Evolutionary conservation across 2,888 invertebrate genomes (phyloP).

Genomic region (Cerceris ruficornis): DNA sequence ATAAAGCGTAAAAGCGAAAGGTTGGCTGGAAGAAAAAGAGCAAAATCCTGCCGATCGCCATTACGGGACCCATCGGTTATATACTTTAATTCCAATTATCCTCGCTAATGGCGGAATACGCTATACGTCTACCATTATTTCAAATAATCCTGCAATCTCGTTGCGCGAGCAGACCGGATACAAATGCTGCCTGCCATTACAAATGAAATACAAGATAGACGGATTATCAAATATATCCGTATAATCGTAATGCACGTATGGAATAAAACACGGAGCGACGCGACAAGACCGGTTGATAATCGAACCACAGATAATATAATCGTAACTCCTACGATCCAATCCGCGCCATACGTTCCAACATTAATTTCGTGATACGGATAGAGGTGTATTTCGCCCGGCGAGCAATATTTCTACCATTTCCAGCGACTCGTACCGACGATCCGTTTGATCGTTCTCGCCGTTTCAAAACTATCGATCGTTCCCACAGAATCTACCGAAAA

Average conservation of each 20-base stretch:
- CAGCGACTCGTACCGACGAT: not conserved
- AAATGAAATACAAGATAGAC: conserved; percentile 38
- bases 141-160: conserved; percentile 22
- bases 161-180: conserved; percentile 18
- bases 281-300: not conserved
- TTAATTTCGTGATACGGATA: not conserved
- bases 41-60: too few species aligned
- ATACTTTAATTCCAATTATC: too few species aligned
- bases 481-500: not conserved
- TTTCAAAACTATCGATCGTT: not conserved
- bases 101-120: too few species aligned
- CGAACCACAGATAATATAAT: conserved; percentile 32
- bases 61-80: too few species aligned
- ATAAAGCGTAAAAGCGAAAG: too few species aligned
- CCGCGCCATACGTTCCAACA: not conserved
- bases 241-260: conserved; percentile 9
- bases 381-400: not conserved
- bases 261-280: conserved; percentile 31
- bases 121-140: not conserved
- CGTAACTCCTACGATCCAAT: not conserved
- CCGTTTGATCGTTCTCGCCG: not conserved
- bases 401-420: not conserved
- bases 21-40: too few species aligned
- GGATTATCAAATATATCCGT: conserved; percentile 22
- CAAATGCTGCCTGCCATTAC: conserved; percentile 32